These are phyloP conservation scores for Lipotes vexillifer DNA, from an alignment of 2,113 vertebrate species.

Conservation along the genomic window DNA sequence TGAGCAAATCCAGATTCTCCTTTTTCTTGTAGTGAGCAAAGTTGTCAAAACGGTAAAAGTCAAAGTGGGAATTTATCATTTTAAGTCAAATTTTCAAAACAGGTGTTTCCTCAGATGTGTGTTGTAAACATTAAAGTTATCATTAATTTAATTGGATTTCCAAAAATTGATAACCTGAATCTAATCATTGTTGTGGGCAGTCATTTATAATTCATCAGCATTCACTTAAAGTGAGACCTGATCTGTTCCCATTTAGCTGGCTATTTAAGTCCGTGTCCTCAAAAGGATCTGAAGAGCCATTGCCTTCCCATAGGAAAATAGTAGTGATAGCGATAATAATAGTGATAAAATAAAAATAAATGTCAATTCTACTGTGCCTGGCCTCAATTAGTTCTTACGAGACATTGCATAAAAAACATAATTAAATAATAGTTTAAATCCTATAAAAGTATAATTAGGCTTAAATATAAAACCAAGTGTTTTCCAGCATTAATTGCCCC, in stretches of 20 bases:
- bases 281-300: not conserved
- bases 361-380: not conserved
- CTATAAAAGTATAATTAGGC: constrained; percentile 41
- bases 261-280: not conserved
- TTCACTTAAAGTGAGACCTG: not conserved
- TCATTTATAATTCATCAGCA: not conserved
- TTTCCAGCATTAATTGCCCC: not conserved
- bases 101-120: not conserved
- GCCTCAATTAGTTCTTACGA: constrained; percentile 20
- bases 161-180: not conserved
- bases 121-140: not conserved
- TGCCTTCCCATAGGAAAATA: not conserved
- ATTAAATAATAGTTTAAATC: constrained; percentile 47
- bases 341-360: constrained; percentile 41
- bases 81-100: not conserved
- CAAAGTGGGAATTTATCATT: not conserved
- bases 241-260: not conserved
- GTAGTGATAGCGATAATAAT: not conserved
- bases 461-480: constrained; percentile 15
- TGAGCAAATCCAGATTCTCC: not conserved
- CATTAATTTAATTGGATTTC: not conserved
- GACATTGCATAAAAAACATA: not conserved
- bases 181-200: not conserved
- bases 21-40: not conserved
- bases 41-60: not conserved